A percentile compares a stretch with the other conserved stretches of the same genome.
Evolutionary conservation across 1,140 invertebrate species (phyloP).

Genomic region (Drosophila sp.): DNA sequence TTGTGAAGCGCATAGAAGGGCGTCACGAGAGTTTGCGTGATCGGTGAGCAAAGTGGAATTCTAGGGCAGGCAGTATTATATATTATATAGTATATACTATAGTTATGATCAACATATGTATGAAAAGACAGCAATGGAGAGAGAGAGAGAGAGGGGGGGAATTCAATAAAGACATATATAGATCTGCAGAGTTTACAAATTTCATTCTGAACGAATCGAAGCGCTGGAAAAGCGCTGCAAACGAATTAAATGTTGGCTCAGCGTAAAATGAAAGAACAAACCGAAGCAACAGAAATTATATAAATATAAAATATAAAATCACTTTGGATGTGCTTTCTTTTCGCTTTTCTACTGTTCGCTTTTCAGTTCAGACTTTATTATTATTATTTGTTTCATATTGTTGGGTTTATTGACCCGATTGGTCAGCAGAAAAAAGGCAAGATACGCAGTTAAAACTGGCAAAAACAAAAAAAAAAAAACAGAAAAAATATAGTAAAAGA

Average conservation of each 20-base stretch:
- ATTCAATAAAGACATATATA: constrained; percentile 25
- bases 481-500: constrained; percentile 2
- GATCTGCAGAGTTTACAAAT: constrained; percentile 26
- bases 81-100: background rate
- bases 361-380: constrained; percentile 10
- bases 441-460: constrained; percentile 42
- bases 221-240: constrained; percentile 32
- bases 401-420: constrained; percentile 50
- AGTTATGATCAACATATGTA: background rate
- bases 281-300: background rate
- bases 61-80: constrained; percentile 22
- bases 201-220: constrained; percentile 44
- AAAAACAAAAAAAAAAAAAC: constrained; percentile 3
- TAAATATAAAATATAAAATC: background rate
- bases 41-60: constrained; percentile 31
- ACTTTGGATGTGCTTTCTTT: constrained; percentile 26
- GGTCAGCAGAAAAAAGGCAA: constrained; percentile 46
- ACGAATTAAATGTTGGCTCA: constrained; percentile 21
- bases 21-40: constrained; percentile 56
- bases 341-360: constrained; percentile 14
- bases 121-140: background rate
- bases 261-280: constrained; percentile 16
- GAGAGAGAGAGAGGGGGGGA: background rate
- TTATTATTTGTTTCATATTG: constrained; percentile 28
- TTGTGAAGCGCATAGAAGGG: constrained; percentile 64